Evolutionary conservation across 2,888 invertebrate species (phyloP).

Genomic region (Dermolepida albohirtum): DNA sequence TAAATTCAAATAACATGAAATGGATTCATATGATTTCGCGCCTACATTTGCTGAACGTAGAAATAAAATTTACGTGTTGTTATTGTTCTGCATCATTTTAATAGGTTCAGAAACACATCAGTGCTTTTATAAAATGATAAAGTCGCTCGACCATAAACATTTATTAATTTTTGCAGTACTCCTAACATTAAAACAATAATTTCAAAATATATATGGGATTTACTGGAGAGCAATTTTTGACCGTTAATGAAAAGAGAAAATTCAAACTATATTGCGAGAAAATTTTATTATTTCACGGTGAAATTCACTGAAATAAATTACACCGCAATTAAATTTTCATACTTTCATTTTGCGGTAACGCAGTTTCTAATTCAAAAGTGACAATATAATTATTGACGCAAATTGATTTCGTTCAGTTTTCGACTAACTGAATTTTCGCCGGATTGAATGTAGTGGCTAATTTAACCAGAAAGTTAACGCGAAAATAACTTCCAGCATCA

Average conservation of each 20-base stretch:
- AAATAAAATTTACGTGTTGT: too few species aligned
- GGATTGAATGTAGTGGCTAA: conserved; percentile 3
- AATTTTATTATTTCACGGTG: background rate
- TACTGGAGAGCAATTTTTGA: too few species aligned
- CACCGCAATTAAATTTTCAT: conserved; percentile 4
- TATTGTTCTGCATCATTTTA: too few species aligned
- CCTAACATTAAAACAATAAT: too few species aligned
- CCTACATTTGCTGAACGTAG: too few species aligned
- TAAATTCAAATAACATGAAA: too few species aligned
- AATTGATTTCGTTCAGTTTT: conserved; percentile 48
- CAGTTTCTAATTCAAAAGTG: conserved; percentile 46
- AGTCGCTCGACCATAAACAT: background rate
- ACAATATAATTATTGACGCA: conserved; percentile 49
- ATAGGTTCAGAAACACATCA: too few species aligned
- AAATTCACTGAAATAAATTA: background rate
- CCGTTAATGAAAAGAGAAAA: too few species aligned
- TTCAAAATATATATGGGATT: too few species aligned
- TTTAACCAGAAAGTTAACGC: conserved; percentile 1
- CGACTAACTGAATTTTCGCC: conserved; percentile 24
- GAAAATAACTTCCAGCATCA: too few species aligned
- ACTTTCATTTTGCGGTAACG: conserved; percentile 34
- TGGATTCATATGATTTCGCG: too few species aligned
- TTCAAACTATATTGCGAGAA: background rate
- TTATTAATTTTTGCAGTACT: background rate
- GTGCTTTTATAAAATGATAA: too few species aligned